Evolutionary conservation across 2,888 invertebrate species (phyloP), one percentile per base, ranked within the genome.

Genomic region (Clusia tigrina): DNA sequence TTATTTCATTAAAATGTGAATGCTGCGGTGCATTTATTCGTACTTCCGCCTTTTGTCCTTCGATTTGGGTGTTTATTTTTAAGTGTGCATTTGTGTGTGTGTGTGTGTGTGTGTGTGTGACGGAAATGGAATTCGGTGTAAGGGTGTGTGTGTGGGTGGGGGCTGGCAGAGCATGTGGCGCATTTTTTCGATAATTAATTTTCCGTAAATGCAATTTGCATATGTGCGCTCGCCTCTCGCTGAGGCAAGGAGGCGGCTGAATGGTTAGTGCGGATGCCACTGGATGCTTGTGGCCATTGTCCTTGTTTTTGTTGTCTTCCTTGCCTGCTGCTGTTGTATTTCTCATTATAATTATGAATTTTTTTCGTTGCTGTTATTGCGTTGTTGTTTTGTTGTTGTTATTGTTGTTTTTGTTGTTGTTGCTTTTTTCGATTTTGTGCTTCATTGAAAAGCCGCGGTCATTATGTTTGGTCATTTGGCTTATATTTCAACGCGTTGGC

Each of bases 111-210:
- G 63, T 62, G 25, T 56, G n/a, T 46, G 52, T 10, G 20, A 17
- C 22, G 52, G 22, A n/a, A n/a, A 24, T 54, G 54, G n/a, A 18
- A 26, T 18, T 25, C 25, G 26, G 23, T 55, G 32, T 32, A 66
- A 54, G 65, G 62, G 42, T 69, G 67, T 65, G 58, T 67, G 71
- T 59, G 68, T 42, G 3, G 9, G n/a, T 6, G n/a, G 42, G n/a
- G 3, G n/a, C 9, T 10, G 17, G 18, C 1, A 24, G 23, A 53
- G 53, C 1, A 5, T 26, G 54, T 18, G 18, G 9, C 71, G 70
- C 71, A 68, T 74, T 75, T 75, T 75, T 75, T 75, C 71, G 74
- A 75, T 76, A 75, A 75, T 75, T 75, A 77, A 77, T 75, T 77
- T 74, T 57, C 72, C 72, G 74, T 74, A 75, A 74, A 72, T 75